Conservation (phyloP, 2,113 vertebrate genomes). For the Coreoperca whiteheadi region DNA sequence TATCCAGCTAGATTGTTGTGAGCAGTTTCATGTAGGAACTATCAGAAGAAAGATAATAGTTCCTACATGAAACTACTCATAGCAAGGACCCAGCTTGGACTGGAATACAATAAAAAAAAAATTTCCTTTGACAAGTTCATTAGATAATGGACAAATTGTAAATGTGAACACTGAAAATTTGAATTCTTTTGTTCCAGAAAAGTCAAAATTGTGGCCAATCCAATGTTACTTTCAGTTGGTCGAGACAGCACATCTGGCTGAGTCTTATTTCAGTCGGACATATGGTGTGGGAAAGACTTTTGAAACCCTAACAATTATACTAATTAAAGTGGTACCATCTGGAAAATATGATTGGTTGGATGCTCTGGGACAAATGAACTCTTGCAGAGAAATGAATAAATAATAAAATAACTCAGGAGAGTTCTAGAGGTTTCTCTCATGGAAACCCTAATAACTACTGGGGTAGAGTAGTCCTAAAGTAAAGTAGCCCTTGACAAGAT, state of each 20-base stretch:
- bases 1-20: too few relatives aligned
- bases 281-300: conserved; percentile 3
- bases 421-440: not conserved
- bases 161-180: not conserved
- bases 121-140: not conserved
- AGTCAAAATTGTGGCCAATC: not conserved
- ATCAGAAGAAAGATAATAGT: too few relatives aligned
- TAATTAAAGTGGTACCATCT: conserved; percentile 10
- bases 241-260: conserved; percentile 4
- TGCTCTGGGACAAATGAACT: not conserved
- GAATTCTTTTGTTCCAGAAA: not conserved
- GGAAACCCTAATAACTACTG: not conserved
- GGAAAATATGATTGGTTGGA: not conserved
- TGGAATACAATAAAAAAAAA: not conserved
- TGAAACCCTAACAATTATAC: not conserved
- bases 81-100: not conserved
- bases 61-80: too few relatives aligned
- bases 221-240: not conserved
- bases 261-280: conserved; percentile 1
- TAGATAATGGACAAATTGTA: not conserved
- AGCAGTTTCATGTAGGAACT: too few relatives aligned
- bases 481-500: not conserved
- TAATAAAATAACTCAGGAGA: not conserved
- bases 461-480: too few relatives aligned
- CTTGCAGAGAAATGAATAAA: not conserved